Conservation (phyloP, 2,797 vertebrate species). For the Serranus cabrilla region DNA sequence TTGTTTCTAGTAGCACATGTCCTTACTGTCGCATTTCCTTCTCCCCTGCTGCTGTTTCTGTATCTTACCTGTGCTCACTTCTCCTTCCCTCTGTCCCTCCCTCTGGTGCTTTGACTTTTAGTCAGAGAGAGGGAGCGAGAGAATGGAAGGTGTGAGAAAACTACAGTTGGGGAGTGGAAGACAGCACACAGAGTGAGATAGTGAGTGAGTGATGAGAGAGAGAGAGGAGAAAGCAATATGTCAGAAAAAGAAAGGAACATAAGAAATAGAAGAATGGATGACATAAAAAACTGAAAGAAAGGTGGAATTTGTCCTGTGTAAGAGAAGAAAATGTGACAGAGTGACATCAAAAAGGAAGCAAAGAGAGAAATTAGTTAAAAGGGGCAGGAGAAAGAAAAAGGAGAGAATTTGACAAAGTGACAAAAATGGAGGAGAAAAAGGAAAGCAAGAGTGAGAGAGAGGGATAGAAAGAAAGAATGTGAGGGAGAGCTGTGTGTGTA, state of each 20-base stretch:
- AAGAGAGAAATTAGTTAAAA: constrained; percentile 44
- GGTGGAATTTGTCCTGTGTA: constrained; percentile 43
- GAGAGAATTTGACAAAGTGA: constrained; percentile 64
- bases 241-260: constrained; percentile 57
- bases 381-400: constrained; percentile 37
- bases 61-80: constrained; percentile 41
- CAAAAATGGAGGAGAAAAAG: constrained; percentile 46
- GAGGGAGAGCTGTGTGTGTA: constrained; percentile 10
- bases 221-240: constrained; percentile 44
- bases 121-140: constrained; percentile 23
- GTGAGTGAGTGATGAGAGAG: constrained; percentile 33
- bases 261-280: constrained; percentile 53
- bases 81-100: constrained; percentile 46
- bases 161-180: constrained; percentile 35
- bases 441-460: constrained; percentile 37
- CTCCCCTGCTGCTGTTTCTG: constrained; percentile 49
- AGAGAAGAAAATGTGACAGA: constrained; percentile 60
- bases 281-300: constrained; percentile 59
- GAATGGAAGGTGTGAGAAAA: constrained; percentile 61
- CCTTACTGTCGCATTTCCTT: constrained; percentile 46
- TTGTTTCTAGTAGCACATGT: constrained; percentile 47
- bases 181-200: constrained; percentile 18
- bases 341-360: constrained; percentile 36
- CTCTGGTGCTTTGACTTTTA: constrained; percentile 61
- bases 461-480: constrained; percentile 44